Evolutionary conservation across 2,113 vertebrate genomes (phyloP).

Genomic region (Neomonachus schauinslandi): DNA sequence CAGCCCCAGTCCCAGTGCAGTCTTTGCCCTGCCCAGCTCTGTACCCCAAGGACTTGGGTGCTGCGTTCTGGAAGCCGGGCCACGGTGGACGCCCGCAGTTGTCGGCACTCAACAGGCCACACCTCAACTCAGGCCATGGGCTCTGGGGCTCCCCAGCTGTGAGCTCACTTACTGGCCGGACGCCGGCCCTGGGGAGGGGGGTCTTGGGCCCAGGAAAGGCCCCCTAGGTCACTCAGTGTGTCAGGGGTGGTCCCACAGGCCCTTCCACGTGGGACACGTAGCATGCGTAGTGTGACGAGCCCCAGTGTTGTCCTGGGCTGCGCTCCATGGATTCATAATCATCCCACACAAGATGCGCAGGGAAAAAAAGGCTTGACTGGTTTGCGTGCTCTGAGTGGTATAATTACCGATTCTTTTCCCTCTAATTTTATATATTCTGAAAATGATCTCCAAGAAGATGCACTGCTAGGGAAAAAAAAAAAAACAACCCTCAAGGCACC

Average conservation of each 20-base stretch:
- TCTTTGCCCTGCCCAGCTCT: too few relatives aligned
- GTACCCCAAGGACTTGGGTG: too few relatives aligned
- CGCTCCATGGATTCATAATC: not conserved
- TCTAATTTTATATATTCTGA: not conserved
- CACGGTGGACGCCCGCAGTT: not conserved
- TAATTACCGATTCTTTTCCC: not conserved
- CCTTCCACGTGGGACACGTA: not conserved
- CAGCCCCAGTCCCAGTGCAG: not conserved
- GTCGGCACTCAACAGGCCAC: not conserved
- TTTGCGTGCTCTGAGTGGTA: not conserved
- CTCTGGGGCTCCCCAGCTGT: not conserved
- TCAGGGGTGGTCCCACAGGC: accelerated
- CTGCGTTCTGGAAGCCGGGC: not conserved
- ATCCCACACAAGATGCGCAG: not conserved
- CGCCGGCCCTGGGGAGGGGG: not conserved
- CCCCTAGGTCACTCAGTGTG: accelerated
- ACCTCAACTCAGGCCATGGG: not conserved
- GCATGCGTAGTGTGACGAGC: accelerated
- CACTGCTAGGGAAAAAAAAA: not conserved
- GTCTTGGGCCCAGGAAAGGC: not conserved
- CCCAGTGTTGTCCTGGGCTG: not conserved
- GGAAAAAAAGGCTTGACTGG: not conserved
- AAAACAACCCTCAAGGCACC: not conserved
- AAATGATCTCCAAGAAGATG: not conserved
- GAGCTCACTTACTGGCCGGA: not conserved